Evolutionary conservation across 2,113 vertebrate species (phyloP).

Genomic region (Eira barbara): DNA sequence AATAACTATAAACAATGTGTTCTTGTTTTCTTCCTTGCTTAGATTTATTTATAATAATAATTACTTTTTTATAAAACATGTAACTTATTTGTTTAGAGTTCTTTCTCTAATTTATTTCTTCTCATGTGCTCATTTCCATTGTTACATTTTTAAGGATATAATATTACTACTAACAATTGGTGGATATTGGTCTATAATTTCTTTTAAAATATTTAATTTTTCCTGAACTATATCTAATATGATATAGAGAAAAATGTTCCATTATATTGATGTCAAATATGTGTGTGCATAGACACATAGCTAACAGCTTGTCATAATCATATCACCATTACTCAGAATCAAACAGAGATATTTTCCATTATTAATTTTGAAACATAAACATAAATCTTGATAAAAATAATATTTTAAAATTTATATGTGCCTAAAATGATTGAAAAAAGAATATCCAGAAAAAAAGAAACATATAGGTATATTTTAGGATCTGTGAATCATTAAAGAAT

Average conservation of each 20-base stretch:
- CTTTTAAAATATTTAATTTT: not conserved
- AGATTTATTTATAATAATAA: constrained; percentile 20
- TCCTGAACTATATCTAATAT: not conserved
- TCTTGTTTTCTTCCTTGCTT: constrained; percentile 19
- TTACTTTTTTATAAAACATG: not conserved
- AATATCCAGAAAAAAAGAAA: not conserved
- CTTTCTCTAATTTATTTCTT: not conserved
- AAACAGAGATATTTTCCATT: not conserved
- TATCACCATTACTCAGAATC: not conserved
- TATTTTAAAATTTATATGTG: not conserved
- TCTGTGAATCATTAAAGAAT: not conserved
- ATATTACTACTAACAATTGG: not conserved
- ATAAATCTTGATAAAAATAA: not conserved
- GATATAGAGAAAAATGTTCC: not conserved
- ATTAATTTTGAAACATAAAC: not conserved
- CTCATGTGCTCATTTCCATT: not conserved
- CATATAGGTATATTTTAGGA: not conserved
- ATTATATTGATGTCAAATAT: not conserved
- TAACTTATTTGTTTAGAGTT: not conserved
- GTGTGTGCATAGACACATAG: not conserved
- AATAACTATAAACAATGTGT: constrained; percentile 24
- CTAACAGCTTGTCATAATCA: not conserved
- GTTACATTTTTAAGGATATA: not conserved
- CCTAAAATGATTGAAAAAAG: not conserved
- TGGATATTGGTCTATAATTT: not conserved